Conservation (phyloP, 2,113 vertebrate genomes). For the cattle (Bos taurus) region DNA sequence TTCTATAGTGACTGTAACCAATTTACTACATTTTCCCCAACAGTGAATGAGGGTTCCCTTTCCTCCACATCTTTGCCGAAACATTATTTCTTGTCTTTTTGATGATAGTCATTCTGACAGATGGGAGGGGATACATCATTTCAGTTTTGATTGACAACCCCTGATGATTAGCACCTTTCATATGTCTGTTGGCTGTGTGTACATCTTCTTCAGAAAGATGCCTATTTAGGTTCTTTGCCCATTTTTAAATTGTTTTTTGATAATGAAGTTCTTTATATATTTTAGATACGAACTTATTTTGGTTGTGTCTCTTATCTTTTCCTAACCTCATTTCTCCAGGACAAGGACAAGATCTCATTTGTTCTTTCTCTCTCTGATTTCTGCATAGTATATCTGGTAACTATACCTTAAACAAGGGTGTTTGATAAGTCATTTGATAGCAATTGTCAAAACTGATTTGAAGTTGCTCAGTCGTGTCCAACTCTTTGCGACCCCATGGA, state of each 20-base stretch:
- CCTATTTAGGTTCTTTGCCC: background rate
- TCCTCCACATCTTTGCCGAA: background rate
- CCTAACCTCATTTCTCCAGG: background rate
- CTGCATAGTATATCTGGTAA: background rate
- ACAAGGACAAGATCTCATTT: background rate
- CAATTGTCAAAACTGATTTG: background rate
- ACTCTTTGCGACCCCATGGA: background rate
- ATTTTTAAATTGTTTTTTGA: background rate
- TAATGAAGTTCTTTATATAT: background rate
- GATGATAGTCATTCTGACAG: background rate
- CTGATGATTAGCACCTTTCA: background rate
- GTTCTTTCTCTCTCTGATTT: background rate
- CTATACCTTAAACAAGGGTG: background rate
- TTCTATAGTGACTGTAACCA: background rate
- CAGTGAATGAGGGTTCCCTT: background rate
- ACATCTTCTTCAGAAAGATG: background rate
- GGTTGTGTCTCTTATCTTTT: background rate
- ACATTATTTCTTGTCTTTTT: background rate
- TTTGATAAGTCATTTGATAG: background rate
- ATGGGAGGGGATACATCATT: background rate
- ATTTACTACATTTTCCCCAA: background rate
- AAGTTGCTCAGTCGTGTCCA: rapidly evolving
- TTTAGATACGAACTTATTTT: background rate
- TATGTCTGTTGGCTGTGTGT: background rate
- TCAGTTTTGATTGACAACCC: background rate